Evolutionary conservation across 2,113 vertebrate genomes (phyloP), one percentile per base, ranked within the genome.

Genomic region (Colossoma macropomum): DNA sequence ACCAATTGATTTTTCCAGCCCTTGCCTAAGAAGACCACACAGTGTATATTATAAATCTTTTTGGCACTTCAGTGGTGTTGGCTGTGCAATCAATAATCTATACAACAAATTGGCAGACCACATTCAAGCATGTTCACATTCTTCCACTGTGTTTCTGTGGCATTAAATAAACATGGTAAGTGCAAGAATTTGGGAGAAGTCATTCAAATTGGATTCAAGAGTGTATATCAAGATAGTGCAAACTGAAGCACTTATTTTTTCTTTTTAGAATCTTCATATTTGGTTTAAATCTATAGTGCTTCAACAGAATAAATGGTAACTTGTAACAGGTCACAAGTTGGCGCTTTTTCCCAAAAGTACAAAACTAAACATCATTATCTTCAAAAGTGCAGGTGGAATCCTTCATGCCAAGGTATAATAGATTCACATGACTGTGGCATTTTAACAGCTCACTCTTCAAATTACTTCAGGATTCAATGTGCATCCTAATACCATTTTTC

Each of bases 11-110:
- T 56, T 62, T 45, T 54, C 69, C 65, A 81, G 63, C 59, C 25
- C 25, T 65, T 66, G 71, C 25, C 59, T 41, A 84, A 38, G 52
- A 74, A 83, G 28, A 74, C 66, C 48, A 77, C 65, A 79, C 77
- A 59, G 52, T 80, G 79, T 85, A 63, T 17, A 69, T 69, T 34
- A 56, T 41, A 3, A 54, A 23, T 66, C 17, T 79, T 82, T 78
- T 52, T 72, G 66, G 74, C 79, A 81, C 65, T 45, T 65, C 32
- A 71, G 38, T 63, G 63, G 30, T 76, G 60, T 59, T n/a, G 25
- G 34, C 54, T 68, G 45, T 77, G 19, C 75, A 75, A 75, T 63
- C 68, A 77, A 77, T 70, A 63, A 76, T 69, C 65, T 34, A 41
- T 54, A 48, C 19, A 56, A 23, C 66, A 71, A 32, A 70, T 23